phyloP scores from a whole-genome alignment of 2,113 vertebrate genomes.

The Oreochromis tanganicae region DNA sequence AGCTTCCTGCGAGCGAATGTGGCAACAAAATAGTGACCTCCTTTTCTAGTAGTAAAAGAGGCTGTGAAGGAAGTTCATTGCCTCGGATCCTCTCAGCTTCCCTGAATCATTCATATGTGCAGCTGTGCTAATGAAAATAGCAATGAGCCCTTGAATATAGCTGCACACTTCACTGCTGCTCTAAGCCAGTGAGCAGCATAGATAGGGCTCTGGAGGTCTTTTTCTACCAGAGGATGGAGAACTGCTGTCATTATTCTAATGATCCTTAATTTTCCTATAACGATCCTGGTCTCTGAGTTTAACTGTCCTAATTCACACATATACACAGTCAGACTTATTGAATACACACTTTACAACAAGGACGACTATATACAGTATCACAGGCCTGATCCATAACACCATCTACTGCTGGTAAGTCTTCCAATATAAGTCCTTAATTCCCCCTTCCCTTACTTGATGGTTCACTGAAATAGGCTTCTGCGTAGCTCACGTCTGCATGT shows the following conservation, averaged over 20 bases:
- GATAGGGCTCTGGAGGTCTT: slow-evolving; percentile 11
- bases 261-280: slow-evolving; percentile 9
- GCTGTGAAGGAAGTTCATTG: neutral
- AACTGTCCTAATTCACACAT: neutral
- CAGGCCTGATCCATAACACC: neutral
- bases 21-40: slow-evolving; percentile 38
- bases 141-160: neutral
- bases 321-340: neutral
- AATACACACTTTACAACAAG: neutral
- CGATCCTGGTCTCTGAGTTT: neutral
- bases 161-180: neutral
- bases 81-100: slow-evolving; percentile 21
- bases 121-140: slow-evolving; percentile 43
- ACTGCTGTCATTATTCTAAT: slow-evolving; percentile 34
- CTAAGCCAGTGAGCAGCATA: neutral
- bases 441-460: slow-evolving; percentile 34
- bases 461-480: slow-evolving; percentile 10
- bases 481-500: neutral
- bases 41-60: slow-evolving; percentile 32
- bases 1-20: neutral
- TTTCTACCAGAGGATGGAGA: slow-evolving; percentile 13
- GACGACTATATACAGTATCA: neutral
- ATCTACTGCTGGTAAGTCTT: neutral
- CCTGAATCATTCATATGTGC: slow-evolving; percentile 53
- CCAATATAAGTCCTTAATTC: neutral